Evolutionary conservation across 2,888 invertebrate species (phyloP).

Genomic region (Spicauda simplicius): DNA sequence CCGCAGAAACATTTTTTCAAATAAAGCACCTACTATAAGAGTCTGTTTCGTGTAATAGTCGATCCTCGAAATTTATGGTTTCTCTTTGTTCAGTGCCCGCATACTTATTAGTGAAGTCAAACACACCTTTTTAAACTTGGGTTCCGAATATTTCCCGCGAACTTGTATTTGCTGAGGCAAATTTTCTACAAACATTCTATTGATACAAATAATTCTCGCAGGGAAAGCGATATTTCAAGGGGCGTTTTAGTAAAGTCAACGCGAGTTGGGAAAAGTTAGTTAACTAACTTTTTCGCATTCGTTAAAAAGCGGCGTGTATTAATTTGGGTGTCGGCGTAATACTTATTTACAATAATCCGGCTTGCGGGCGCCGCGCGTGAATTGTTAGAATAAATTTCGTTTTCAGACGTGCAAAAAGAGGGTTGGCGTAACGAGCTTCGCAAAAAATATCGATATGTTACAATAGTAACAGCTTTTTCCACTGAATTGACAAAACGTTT

Average conservation of each 20-base stretch:
- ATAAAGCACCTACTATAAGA: slow-evolving; percentile 31
- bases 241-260: slow-evolving; percentile 62
- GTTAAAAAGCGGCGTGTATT: slow-evolving; percentile 76
- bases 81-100: slow-evolving; percentile 58
- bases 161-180: slow-evolving; percentile 70
- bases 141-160: slow-evolving; percentile 58
- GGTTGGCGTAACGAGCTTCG: slow-evolving; percentile 43
- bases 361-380: slow-evolving; percentile 68
- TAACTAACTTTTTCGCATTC: slow-evolving; percentile 78
- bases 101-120: slow-evolving; percentile 81
- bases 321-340: slow-evolving; percentile 76
- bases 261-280: slow-evolving; percentile 62
- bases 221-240: slow-evolving; percentile 72
- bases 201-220: slow-evolving; percentile 79
- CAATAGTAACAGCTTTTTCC: background rate
- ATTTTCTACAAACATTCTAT: slow-evolving; percentile 74
- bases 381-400: slow-evolving; percentile 78
- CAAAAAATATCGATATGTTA: slow-evolving; percentile 16
- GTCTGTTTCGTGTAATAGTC: slow-evolving; percentile 61
- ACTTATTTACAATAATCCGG: slow-evolving; percentile 84
- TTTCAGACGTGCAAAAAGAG: slow-evolving; percentile 64
- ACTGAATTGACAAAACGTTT: background rate
- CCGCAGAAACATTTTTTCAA: slow-evolving; percentile 13
- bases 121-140: slow-evolving; percentile 77
- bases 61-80: slow-evolving; percentile 51